Base-by-base conservation (phyloP, 2,888 invertebrate genomes). In the Branchellion lobata region DNA sequence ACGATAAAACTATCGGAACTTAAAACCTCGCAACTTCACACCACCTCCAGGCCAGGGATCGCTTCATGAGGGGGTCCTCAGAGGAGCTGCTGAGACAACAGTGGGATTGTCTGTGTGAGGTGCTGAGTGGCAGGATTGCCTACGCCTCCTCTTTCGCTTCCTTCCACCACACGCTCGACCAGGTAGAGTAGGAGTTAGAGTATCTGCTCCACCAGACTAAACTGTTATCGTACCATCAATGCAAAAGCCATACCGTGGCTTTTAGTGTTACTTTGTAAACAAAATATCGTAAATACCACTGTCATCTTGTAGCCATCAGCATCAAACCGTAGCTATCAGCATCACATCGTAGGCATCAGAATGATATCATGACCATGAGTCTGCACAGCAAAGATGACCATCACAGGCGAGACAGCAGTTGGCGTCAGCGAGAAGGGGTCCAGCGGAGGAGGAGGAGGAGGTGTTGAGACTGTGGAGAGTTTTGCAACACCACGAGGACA, bases 401-500 rank as follows among this genome's bases (percentile, higher is more conserved):
- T n/a, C 27, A 29, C 33, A 75, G 75, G 75, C 75, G 5, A 51
- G 36, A 29, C 36, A 75, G 29, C 51, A 53, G 29, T 75, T 75
- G 31, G 21, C 47, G 8, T 24, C 24, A 11, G 33, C 24, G 1
- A 51, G 51, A 53, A 53, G 8, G 24, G 24, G 11, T 14, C 21
- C 61, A 14, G 5, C 21, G 5, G 21, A n/a, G 5, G 21, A n/a
- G 3, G 61, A 57, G 24, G 61, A 57, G 21, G 61, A 57, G 3
- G 21, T 57, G 14, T 57, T 57, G 3, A 57, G 61, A 24, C 11
- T n/a, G 61, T 57, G 21, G 61, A 57, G n/a, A 57, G 24, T 5
- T 57, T n/a, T 57, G 3, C 11, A 57, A 57, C 3, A 8, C 61
- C 61, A 57, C 5, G 61, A 57, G 3, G 61, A 8, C 5, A 24